Evolutionary conservation across 2,888 invertebrate genomes (phyloP).

Genomic region (Scaptomyza reducta): DNA sequence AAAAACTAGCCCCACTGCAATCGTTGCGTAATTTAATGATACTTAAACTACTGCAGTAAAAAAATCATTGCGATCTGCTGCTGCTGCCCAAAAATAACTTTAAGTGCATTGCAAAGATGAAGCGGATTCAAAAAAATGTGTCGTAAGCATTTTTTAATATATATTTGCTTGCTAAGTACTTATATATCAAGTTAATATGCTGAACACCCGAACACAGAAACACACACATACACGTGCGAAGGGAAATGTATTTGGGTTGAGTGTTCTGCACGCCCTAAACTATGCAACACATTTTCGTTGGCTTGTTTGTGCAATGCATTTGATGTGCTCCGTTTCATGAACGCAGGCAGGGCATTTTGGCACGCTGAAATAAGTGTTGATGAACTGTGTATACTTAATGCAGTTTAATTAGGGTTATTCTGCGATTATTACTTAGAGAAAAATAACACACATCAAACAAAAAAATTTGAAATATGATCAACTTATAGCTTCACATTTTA

Average conservation of each 20-base stretch:
- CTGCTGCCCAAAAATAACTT: constrained; percentile 21
- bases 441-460: too few relatives aligned
- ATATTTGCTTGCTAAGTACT: constrained; percentile 62
- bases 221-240: constrained; percentile 7
- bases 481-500: too few relatives aligned
- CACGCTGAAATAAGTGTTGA: too few relatives aligned
- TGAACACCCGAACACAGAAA: constrained; percentile 23
- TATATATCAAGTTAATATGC: constrained; percentile 73
- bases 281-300: constrained; percentile 75
- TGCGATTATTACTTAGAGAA: too few relatives aligned
- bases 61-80: constrained; percentile 13
- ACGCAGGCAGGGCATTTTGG: background rate
- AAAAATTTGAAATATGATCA: too few relatives aligned
- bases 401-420: too few relatives aligned
- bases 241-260: constrained; percentile 27
- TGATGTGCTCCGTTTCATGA: background rate
- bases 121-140: constrained; percentile 34
- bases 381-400: too few relatives aligned
- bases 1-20: constrained; percentile 26
- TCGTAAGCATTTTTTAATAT: constrained; percentile 62
- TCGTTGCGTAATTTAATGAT: constrained; percentile 33
- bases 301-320: constrained; percentile 65
- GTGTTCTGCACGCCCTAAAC: constrained; percentile 53
- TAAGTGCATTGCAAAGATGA: constrained; percentile 33
- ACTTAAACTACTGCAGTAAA: constrained; percentile 25